Conservation (phyloP, 2,113 vertebrate genomes). For the Neogobius melanostomus region DNA sequence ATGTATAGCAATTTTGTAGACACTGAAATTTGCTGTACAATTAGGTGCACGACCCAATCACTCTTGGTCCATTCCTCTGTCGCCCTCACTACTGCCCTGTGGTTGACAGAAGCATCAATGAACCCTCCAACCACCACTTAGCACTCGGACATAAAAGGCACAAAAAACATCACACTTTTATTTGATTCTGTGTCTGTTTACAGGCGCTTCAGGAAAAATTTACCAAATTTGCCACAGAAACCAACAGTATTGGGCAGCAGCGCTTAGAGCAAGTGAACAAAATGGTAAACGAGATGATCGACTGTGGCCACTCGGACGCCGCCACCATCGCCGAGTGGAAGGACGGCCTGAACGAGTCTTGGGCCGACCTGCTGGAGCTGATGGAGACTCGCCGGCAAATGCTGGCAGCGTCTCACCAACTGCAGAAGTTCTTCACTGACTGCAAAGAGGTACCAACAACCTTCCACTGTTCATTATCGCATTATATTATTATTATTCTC, state of each 20-base stretch:
- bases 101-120: too few relatives aligned
- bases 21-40: too few relatives aligned
- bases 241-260: conserved; percentile 86
- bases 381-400: conserved; percentile 92
- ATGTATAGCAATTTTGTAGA: too few relatives aligned
- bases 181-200: conserved; percentile 2
- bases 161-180: too few relatives aligned
- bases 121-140: too few relatives aligned
- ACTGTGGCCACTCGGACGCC: conserved; percentile 85
- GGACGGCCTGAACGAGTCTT: conserved; percentile 91
- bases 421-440: conserved; percentile 90
- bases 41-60: too few relatives aligned
- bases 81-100: too few relatives aligned
- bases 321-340: conserved; percentile 95
- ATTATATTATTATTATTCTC: too few relatives aligned
- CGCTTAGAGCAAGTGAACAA: conserved; percentile 85
- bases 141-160: too few relatives aligned
- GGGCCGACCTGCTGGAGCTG: conserved; percentile 93
- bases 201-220: conserved; percentile 91
- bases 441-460: conserved; percentile 80
- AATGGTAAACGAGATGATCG: conserved; percentile 90
- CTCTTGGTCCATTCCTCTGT: too few relatives aligned
- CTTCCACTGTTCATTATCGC: background rate
- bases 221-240: conserved; percentile 89
- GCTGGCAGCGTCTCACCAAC: conserved; percentile 87